Percentiles rank a stretch among this genome's conserved stretches.
Evolutionary conservation across 2,113 vertebrate species (phyloP).

Genomic region (Ophiodon elongatus): DNA sequence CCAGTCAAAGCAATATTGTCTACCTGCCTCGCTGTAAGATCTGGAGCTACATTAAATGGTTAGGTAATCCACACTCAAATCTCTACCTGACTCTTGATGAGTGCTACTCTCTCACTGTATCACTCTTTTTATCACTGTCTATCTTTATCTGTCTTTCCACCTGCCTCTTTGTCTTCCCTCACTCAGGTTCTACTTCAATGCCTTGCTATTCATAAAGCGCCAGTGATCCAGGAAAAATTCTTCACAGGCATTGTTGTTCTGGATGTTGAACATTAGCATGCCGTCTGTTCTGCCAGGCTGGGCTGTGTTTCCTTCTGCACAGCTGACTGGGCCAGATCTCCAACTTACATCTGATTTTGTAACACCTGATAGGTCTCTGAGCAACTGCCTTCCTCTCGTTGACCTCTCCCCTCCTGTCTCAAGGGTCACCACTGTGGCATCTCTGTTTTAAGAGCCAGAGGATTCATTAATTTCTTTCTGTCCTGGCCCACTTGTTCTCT

Average conservation of each 20-base stretch:
- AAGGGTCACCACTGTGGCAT: not conserved
- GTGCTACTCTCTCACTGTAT: slow-evolving; percentile 27
- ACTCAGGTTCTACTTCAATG: slow-evolving; percentile 33
- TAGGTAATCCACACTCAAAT: slow-evolving; percentile 43
- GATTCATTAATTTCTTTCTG: not conserved
- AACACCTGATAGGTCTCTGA: not conserved
- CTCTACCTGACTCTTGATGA: slow-evolving; percentile 31
- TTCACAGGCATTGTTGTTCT: slow-evolving; percentile 52
- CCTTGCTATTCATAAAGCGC: slow-evolving; percentile 43
- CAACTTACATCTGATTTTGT: not conserved
- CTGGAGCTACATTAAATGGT: slow-evolving; percentile 1
- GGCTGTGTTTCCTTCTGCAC: slow-evolving; percentile 29
- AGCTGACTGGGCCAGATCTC: slow-evolving; percentile 40
- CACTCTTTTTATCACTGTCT: slow-evolving; percentile 10
- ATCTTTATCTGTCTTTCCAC: slow-evolving; percentile 19
- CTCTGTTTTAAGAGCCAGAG: not conserved
- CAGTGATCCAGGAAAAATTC: slow-evolving; percentile 48
- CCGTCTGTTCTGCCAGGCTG: slow-evolving; percentile 35
- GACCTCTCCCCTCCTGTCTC: not conserved
- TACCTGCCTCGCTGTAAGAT: slow-evolving; percentile 17
- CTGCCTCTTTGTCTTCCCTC: not conserved
- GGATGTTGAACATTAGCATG: slow-evolving; percentile 39
- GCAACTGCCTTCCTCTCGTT: not conserved
- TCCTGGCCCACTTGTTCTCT: not conserved
- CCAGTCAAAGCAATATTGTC: slow-evolving; percentile 30